phyloP scores from a whole-genome alignment of 2,888 invertebrate species.

The Suillia variegata region DNA sequence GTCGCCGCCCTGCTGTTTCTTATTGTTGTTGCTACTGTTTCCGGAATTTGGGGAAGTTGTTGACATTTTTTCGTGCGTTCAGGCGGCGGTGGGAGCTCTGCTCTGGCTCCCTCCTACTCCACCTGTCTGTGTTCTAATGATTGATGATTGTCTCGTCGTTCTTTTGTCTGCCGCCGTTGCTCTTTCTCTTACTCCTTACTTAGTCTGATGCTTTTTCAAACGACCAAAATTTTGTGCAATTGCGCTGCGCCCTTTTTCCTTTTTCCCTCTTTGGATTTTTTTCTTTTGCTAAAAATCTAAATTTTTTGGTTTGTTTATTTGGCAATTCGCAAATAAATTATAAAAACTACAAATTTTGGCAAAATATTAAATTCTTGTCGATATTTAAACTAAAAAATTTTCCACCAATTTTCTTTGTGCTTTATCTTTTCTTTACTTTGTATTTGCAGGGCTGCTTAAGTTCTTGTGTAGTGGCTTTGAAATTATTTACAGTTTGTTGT shows the following conservation, averaged over 20 bases:
- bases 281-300: background rate
- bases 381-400: slow-evolving; percentile 7
- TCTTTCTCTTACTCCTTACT: too few relatives aligned
- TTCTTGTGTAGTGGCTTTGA: too few relatives aligned
- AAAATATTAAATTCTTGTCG: background rate
- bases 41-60: slow-evolving; percentile 52
- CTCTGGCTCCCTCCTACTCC: background rate
- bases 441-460: background rate
- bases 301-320: background rate
- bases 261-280: background rate
- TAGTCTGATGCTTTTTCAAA: too few relatives aligned
- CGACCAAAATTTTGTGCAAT: too few relatives aligned
- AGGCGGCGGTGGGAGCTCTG: background rate
- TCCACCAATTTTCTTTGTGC: slow-evolving; percentile 21
- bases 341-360: slow-evolving; percentile 16
- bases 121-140: too few relatives aligned
- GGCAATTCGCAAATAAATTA: slow-evolving; percentile 13
- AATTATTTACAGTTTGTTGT: too few relatives aligned
- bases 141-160: too few relatives aligned
- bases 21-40: slow-evolving; percentile 46
- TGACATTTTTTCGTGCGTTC: slow-evolving; percentile 48
- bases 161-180: too few relatives aligned
- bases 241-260: too few relatives aligned
- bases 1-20: slow-evolving; percentile 31
- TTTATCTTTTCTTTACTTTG: background rate